Conservation (phyloP, 2,797 vertebrate genomes). For the Morelia viridis region DNA sequence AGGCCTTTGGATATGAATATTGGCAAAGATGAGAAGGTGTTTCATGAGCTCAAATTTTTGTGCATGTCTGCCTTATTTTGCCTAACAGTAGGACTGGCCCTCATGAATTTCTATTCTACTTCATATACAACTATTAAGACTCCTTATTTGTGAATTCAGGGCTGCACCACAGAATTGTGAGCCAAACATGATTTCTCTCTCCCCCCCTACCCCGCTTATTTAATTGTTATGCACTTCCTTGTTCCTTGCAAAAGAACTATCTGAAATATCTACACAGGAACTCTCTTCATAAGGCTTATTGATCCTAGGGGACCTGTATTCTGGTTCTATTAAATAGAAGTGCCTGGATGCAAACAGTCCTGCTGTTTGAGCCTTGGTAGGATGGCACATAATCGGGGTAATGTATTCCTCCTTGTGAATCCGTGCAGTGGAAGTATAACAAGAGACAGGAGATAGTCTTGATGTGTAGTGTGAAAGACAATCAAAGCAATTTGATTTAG, state of each 20-base stretch:
- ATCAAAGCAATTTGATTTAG: not conserved
- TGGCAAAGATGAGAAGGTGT: not conserved
- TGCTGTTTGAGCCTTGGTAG: not conserved
- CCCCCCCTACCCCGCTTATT: not conserved
- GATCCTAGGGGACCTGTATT: slow-evolving; percentile 34
- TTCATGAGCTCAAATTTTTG: not conserved
- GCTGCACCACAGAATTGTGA: not conserved
- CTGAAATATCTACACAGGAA: slow-evolving; percentile 42
- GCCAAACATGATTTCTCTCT: not conserved
- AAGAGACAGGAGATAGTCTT: not conserved
- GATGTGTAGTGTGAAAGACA: not conserved
- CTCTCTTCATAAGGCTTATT: slow-evolving; percentile 51
- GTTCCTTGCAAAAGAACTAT: slow-evolving; percentile 34
- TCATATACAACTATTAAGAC: not conserved
- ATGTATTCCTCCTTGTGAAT: not conserved
- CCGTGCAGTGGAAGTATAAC: not conserved
- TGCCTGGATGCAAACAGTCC: not conserved
- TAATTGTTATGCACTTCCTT: slow-evolving; percentile 47
- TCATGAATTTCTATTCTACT: not conserved
- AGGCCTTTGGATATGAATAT: not conserved
- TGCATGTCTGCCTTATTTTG: not conserved
- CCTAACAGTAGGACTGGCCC: not conserved
- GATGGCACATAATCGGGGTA: slow-evolving; percentile 5
- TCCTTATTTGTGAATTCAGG: not conserved
- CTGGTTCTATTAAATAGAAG: not conserved